Base-by-base conservation (phyloP, 2,797 vertebrate species). In the Masticophis lateralis region DNA sequence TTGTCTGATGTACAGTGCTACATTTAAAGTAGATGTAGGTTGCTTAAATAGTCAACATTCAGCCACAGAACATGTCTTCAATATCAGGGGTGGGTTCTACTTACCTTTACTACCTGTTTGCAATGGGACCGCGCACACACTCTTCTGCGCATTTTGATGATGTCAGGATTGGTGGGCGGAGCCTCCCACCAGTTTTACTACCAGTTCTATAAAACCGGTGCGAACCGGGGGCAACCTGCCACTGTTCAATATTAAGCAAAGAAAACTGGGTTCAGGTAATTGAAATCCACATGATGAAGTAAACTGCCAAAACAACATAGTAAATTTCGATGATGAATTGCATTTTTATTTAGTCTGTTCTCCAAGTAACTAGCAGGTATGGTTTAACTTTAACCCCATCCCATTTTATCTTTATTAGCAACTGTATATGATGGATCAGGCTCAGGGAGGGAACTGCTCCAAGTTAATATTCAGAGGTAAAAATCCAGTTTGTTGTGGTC, bases 281-380 rank as follows among this genome's bases (percentile, higher is more conserved):
- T 25, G 56, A 87, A 93, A 91, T 91, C 86, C n/a, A 61, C 55
- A 88, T 4, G 16, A 63, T 56, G 69, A 61, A 63, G 27, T 69
- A 63, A 91, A 88, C 66, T 91, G 92, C 90, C 83, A 93, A 88
- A 91, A 63, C 56, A 91, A 61, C 59, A 32, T 56, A 91, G 86
- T 83, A 88, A 83, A 83, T 88, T 91, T 91, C 7, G n/a, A 18
- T 91, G 57, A 93, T 83, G 79, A 91, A 63, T 63, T 91, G 66
- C 57, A 55, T 91, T 88, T 88, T 79, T 86, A 86, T 61, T 57
- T 90, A 87, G 43, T 57, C 66, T 69, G 63, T 91, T 91, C 90
- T 93, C 92, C 66, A 56, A 91, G 87, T 66, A 88, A 5, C 3
- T 74, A 91, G 90, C 43, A 60, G 47, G 60, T 56, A 91, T 2